Conservation (phyloP, 2,113 vertebrate species). For the Anolis sagrei region DNA sequence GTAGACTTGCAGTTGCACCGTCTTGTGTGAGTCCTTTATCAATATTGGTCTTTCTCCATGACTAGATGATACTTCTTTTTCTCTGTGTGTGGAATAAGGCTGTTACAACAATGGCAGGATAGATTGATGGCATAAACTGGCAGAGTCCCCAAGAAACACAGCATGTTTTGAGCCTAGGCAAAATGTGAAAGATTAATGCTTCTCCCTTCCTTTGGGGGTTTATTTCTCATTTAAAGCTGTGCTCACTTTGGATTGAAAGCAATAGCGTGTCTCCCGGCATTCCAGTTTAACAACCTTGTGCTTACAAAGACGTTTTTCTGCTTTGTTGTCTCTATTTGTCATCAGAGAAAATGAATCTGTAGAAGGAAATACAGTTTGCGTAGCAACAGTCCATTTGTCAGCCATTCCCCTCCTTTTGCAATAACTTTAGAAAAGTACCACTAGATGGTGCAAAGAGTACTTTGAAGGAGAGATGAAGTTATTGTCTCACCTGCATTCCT, state of each 20-base stretch:
- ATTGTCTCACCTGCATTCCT: accelerated
- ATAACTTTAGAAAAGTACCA: neutral
- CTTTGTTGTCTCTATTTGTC: conserved; percentile 10
- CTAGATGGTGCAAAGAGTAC: neutral
- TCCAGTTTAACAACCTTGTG: accelerated
- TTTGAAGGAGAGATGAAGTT: conserved; percentile 16
- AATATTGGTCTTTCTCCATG: neutral
- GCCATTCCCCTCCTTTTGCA: neutral
- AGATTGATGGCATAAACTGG: neutral
- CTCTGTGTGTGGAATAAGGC: neutral
- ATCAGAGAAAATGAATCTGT: neutral
- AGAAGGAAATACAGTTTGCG: neutral
- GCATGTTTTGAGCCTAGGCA: conserved; percentile 3
- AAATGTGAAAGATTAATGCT: neutral
- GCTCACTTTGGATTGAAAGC: neutral
- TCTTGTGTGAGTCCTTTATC: neutral
- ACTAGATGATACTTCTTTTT: neutral
- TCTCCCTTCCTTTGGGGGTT: neutral
- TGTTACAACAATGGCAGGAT: neutral
- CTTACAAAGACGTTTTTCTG: conserved; percentile 18
- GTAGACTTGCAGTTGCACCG: neutral
- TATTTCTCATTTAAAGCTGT: conserved; percentile 6
- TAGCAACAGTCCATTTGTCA: neutral
- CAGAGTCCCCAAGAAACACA: neutral
- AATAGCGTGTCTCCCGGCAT: neutral